Evolutionary conservation across 2,797 vertebrate species (phyloP).

Genomic region (Xyrichtys novacula): DNA sequence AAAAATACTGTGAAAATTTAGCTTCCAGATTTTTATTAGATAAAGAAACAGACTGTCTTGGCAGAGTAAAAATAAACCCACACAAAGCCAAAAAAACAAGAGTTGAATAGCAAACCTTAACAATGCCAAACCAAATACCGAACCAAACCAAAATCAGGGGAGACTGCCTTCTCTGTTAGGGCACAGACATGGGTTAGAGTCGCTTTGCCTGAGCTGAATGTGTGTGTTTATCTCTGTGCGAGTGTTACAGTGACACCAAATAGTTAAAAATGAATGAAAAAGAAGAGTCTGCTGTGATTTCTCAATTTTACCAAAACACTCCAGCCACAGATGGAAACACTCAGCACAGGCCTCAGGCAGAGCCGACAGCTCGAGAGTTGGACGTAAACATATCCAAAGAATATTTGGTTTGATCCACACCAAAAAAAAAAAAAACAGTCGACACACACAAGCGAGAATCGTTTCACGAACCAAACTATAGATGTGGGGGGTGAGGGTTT

Average conservation of each 20-base stretch:
- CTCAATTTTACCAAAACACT: too few species aligned
- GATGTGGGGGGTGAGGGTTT: slow-evolving; percentile 64
- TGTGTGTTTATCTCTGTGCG: slow-evolving; percentile 52
- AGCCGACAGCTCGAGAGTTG: slow-evolving; percentile 53
- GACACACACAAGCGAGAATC: slow-evolving; percentile 64
- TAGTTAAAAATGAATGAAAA: slow-evolving; percentile 7
- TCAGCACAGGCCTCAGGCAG: slow-evolving; percentile 56
- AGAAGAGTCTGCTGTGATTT: slow-evolving; percentile 40
- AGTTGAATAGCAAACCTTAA: slow-evolving; percentile 72
- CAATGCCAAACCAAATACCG: slow-evolving; percentile 74
- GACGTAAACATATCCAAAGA: slow-evolving; percentile 79
- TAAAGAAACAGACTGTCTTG: slow-evolving; percentile 80
- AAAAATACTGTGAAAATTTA: slow-evolving; percentile 90
- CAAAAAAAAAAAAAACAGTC: slow-evolving; percentile 58
- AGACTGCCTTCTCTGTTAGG: slow-evolving; percentile 51
- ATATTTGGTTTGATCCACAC: slow-evolving; percentile 76
- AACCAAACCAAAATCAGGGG: slow-evolving; percentile 78
- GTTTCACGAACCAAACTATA: slow-evolving; percentile 74
- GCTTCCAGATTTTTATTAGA: slow-evolving; percentile 88
- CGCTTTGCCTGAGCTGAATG: slow-evolving; percentile 60
- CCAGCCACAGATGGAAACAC: slow-evolving; percentile 33
- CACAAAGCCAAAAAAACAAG: slow-evolving; percentile 79
- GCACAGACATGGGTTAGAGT: slow-evolving; percentile 47
- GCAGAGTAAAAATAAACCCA: slow-evolving; percentile 67
- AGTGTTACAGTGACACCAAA: slow-evolving; percentile 24